phyloP scores from a whole-genome alignment of 2,888 invertebrate species.

The Drosophila putrida region DNA sequence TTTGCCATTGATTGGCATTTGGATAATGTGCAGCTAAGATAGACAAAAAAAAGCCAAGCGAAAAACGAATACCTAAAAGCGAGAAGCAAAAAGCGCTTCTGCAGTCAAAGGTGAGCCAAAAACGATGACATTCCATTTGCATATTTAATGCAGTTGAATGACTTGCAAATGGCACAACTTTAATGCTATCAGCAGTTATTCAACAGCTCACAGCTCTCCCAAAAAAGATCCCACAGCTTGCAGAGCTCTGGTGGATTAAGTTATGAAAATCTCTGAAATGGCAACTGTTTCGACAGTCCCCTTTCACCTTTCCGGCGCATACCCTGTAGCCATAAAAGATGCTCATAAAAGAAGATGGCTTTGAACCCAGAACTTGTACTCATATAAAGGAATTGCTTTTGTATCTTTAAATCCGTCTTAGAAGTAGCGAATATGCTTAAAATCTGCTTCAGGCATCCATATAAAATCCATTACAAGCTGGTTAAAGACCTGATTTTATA shows the following conservation, averaged over 20 bases:
- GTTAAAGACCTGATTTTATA: no score
- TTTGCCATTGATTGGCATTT: conserved; percentile 66
- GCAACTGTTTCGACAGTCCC: conserved; percentile 47
- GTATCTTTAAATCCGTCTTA: not conserved
- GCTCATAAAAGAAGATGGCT: conserved; percentile 11
- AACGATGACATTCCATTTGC: conserved; percentile 68
- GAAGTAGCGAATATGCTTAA: not conserved
- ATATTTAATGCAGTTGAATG: conserved; percentile 71
- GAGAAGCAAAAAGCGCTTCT: not conserved
- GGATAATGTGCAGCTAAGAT: conserved; percentile 45
- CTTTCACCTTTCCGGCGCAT: conserved; percentile 40
- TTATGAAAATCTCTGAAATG: conserved; percentile 45
- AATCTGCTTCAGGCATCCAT: no score
- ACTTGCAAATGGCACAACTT: conserved; percentile 54
- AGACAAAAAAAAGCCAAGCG: conserved; percentile 44
- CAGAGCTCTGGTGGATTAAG: conserved; percentile 38
- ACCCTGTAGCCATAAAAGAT: conserved; percentile 40
- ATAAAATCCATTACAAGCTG: no score
- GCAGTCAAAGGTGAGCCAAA: conserved; percentile 56
- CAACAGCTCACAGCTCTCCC: conserved; percentile 3
- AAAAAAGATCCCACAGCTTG: not conserved
- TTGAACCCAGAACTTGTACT: not conserved
- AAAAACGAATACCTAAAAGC: conserved; percentile 11
- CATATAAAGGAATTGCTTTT: not conserved
- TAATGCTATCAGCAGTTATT: conserved; percentile 44